Conservation (phyloP, 2,797 vertebrate genomes). For the Ctenosaura bakeri region DNA sequence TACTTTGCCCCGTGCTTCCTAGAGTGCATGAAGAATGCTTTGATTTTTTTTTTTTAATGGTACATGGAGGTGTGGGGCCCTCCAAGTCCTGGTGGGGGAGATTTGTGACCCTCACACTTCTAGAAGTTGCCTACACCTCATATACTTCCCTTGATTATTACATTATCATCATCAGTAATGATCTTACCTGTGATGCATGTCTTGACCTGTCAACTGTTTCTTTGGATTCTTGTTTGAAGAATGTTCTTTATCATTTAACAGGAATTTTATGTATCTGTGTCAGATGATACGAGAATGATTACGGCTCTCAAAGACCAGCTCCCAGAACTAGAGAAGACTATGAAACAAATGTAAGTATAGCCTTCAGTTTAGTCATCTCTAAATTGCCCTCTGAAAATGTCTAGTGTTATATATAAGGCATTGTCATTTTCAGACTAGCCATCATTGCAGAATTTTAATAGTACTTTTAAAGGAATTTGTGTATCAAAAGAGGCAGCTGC, state of each 20-base stretch:
- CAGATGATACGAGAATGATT: constrained; percentile 90
- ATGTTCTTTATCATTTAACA: constrained; percentile 80
- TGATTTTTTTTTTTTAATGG: too few relatives aligned
- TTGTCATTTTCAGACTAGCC: not conserved
- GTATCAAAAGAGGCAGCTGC: not conserved
- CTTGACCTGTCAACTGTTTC: constrained; percentile 41
- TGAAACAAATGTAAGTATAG: constrained; percentile 90
- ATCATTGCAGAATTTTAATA: constrained; percentile 10
- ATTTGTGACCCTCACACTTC: too few relatives aligned
- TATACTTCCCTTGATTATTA: not conserved
- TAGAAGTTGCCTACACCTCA: too few relatives aligned
- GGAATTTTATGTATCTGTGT: constrained; percentile 95
- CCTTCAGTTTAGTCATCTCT: not conserved
- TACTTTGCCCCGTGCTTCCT: too few relatives aligned
- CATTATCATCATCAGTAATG: constrained; percentile 47
- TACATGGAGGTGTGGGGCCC: too few relatives aligned
- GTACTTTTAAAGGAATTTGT: constrained; percentile 29
- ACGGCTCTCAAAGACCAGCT: constrained; percentile 92
- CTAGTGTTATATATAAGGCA: not conserved
- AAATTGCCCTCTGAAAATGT: constrained; percentile 37
- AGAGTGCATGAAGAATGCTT: too few relatives aligned
- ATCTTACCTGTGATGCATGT: constrained; percentile 53
- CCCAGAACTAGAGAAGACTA: constrained; percentile 88
- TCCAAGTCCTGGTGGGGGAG: too few relatives aligned
- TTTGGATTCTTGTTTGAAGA: constrained; percentile 70